Conservation (phyloP, 37 sponge, comb jelly and placozoan genomes). For the Halichondria panicea region DNA sequence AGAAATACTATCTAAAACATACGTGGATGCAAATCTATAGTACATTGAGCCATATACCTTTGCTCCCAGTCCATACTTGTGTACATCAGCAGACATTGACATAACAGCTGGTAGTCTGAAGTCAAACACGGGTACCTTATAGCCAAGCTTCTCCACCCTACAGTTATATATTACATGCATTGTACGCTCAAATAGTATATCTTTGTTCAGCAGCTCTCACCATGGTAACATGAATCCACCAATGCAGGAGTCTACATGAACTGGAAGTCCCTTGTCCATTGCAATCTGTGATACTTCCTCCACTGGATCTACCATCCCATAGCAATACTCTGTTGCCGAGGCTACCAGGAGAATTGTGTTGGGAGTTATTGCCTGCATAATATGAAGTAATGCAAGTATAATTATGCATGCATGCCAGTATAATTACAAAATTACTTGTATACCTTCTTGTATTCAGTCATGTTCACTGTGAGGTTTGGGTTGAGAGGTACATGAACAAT, state of each 20-base stretch:
- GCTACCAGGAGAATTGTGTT: conserved; percentile 80
- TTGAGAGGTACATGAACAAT: conserved; percentile 62
- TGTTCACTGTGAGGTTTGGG: conserved; percentile 35
- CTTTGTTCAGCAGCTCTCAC: conserved; percentile 24
- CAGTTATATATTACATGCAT: neutral
- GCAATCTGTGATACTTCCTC: conserved; percentile 60
- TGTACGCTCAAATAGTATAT: neutral
- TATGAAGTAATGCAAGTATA: neutral
- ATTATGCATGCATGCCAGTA: neutral
- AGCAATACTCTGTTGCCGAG: conserved; percentile 85
- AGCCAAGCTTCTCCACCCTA: conserved; percentile 88
- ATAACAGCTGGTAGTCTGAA: conserved; percentile 83
- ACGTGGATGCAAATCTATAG: too few relatives aligned
- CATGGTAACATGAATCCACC: conserved; percentile 94
- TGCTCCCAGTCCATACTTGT: conserved; percentile 88
- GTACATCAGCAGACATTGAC: conserved; percentile 90
- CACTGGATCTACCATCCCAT: conserved; percentile 87
- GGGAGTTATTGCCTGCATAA: conserved; percentile 57
- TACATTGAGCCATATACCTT: conserved; percentile 45
- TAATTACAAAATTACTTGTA: neutral
- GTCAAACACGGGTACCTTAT: conserved; percentile 75
- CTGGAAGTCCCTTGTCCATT: conserved; percentile 51
- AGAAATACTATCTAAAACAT: too few relatives aligned
- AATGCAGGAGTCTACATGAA: conserved; percentile 93
- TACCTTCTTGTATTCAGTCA: conserved; percentile 58